Evolutionary conservation across 2,888 invertebrate genomes (phyloP).

Genomic region (Ametastegia equiseti): DNA sequence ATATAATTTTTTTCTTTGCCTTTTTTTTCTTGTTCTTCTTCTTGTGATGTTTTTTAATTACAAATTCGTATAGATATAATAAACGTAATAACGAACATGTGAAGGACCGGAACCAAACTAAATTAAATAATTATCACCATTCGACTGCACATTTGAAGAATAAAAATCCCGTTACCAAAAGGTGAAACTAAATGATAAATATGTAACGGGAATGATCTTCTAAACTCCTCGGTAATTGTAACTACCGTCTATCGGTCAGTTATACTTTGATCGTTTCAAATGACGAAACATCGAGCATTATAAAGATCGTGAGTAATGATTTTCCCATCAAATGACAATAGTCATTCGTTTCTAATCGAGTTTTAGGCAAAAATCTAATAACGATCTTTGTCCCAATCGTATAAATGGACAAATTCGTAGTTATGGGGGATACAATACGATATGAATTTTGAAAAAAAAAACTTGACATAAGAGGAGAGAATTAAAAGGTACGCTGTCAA

Average conservation of each 20-base stretch:
- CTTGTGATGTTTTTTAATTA: neutral
- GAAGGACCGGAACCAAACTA: slow-evolving; percentile 19
- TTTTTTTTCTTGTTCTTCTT: too few species aligned
- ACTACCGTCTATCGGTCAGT: too few species aligned
- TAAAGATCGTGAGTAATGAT: neutral
- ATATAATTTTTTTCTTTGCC: slow-evolving; percentile 1
- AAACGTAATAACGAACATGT: slow-evolving; percentile 15
- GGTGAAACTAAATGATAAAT: slow-evolving; percentile 3
- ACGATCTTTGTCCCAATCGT: too few species aligned
- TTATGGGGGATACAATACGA: too few species aligned
- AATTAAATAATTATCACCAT: slow-evolving; percentile 1
- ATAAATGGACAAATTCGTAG: too few species aligned
- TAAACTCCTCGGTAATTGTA: neutral
- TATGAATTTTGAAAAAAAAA: too few species aligned
- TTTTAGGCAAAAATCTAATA: too few species aligned
- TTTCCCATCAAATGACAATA: too few species aligned
- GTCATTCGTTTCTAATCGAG: too few species aligned
- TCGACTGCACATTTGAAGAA: neutral
- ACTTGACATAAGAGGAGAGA: neutral
- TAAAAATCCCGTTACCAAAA: neutral
- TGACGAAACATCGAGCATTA: neutral
- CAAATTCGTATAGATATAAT: slow-evolving; percentile 12
- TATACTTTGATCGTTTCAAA: slow-evolving; percentile 1
- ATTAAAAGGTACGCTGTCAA: neutral
- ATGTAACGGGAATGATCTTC: neutral